A percentile compares a stretch with the other conserved stretches of the same genome.
Evolutionary conservation across 1,140 invertebrate species (phyloP).

Genomic region (Chelonus insularis): DNA sequence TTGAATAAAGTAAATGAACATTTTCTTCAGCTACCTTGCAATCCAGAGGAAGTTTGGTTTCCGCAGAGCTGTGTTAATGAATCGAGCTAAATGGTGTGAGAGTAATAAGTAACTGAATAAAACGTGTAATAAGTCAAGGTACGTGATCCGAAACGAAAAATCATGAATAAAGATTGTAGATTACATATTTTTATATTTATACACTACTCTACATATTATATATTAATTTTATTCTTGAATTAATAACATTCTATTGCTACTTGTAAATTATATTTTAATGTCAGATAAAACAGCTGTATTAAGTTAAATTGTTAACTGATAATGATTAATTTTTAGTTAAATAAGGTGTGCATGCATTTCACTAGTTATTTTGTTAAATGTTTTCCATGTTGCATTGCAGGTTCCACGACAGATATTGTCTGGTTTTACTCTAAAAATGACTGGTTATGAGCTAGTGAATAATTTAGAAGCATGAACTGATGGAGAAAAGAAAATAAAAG

Average conservation of each 20-base stretch:
- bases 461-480: too few relatives aligned
- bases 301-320: too few relatives aligned
- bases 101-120: background rate
- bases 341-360: background rate
- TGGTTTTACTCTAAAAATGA: background rate
- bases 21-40: constrained; percentile 5
- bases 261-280: too few relatives aligned
- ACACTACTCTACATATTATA: too few relatives aligned
- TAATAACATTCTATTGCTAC: too few relatives aligned
- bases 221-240: too few relatives aligned
- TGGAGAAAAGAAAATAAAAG: too few relatives aligned
- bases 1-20: background rate
- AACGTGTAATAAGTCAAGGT: background rate
- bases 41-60: constrained; percentile 8
- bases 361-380: background rate
- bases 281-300: too few relatives aligned
- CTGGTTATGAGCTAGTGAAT: too few relatives aligned
- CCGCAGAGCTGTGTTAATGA: background rate
- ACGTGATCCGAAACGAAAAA: constrained; percentile 5
- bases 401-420: background rate
- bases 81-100: constrained; percentile 3
- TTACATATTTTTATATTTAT: too few relatives aligned
- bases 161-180: too few relatives aligned
- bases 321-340: background rate
- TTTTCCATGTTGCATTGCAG: background rate